phyloP scores from a whole-genome alignment of 53 echinoderm and acorn worm genomes.

The Actinopyga echinites region DNA sequence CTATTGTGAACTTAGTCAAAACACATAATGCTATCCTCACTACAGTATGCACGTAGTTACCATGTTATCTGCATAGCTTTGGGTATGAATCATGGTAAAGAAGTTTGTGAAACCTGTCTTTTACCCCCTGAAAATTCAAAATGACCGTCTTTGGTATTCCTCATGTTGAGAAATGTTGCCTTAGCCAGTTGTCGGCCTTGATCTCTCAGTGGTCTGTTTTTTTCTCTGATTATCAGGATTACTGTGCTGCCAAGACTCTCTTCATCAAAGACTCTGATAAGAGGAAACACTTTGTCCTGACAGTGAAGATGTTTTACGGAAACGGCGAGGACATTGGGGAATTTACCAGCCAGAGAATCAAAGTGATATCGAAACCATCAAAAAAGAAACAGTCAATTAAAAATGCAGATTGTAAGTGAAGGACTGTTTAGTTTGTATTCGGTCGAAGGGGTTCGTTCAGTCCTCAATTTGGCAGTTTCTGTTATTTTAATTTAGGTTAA shows the following conservation, averaged over 20 bases:
- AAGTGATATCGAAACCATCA: slow-evolving; percentile 98
- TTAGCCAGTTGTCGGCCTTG: neutral
- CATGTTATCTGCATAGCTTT: no score
- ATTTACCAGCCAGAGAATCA: slow-evolving; percentile 99
- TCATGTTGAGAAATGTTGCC: neutral
- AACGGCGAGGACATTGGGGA: slow-evolving; percentile 95
- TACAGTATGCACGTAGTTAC: no score
- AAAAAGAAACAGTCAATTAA: slow-evolving; percentile 99
- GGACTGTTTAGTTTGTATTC: no score
- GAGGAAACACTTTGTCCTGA: slow-evolving; percentile 97
- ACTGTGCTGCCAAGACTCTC: slow-evolving; percentile 98
- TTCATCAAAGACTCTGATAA: slow-evolving; percentile 98
- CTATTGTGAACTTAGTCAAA: no score
- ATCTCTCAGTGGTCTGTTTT: neutral
- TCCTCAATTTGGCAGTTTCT: no score
- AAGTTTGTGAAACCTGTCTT: neutral
- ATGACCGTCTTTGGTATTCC: neutral
- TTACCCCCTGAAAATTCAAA: neutral
- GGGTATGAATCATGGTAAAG: no score
- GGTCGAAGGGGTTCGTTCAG: no score
- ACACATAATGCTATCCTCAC: no score
- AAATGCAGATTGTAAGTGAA: slow-evolving; percentile 97
- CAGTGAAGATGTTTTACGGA: slow-evolving; percentile 99
- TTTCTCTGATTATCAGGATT: slow-evolving; percentile 68
- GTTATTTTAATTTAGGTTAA: no score